Percentiles rank a stretch among this genome's conserved stretches.
Conservation (phyloP, 2,888 invertebrate species). For the Cantharis rustica region DNA sequence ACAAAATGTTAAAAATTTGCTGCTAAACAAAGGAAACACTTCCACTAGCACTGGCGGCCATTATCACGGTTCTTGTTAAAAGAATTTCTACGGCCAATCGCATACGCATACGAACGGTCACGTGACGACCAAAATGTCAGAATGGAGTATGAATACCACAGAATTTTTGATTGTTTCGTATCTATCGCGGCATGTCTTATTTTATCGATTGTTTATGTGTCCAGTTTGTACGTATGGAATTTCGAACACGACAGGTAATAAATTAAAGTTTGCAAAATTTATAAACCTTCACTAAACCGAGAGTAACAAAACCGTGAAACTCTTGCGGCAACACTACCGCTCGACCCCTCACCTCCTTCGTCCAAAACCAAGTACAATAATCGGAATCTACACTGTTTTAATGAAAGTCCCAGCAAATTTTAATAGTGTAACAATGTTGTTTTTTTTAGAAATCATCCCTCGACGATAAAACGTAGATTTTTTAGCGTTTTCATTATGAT, state of each 20-base stretch:
- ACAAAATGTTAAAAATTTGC: slow-evolving; percentile 57
- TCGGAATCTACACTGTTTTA: slow-evolving; percentile 15
- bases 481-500: slow-evolving; percentile 84
- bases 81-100: slow-evolving; percentile 44
- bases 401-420: background rate
- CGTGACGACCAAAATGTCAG: slow-evolving; percentile 51
- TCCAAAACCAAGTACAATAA: slow-evolving; percentile 20
- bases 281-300: slow-evolving; percentile 27
- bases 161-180: slow-evolving; percentile 59
- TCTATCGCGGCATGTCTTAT: slow-evolving; percentile 76
- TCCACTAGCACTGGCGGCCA: slow-evolving; percentile 81
- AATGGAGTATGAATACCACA: slow-evolving; percentile 44
- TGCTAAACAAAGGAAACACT: slow-evolving; percentile 83
- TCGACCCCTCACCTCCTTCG: slow-evolving; percentile 12
- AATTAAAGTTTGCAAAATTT: slow-evolving; percentile 26
- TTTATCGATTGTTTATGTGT: slow-evolving; percentile 80
- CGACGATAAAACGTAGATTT: slow-evolving; percentile 85
- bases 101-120: slow-evolving; percentile 40
- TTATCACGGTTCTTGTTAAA: slow-evolving; percentile 71
- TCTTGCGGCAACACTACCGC: slow-evolving; percentile 33
- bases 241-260: slow-evolving; percentile 73
- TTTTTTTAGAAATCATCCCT: slow-evolving; percentile 80
- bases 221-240: slow-evolving; percentile 88
- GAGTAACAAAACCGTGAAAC: slow-evolving; percentile 33
- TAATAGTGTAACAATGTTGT: background rate